These are phyloP conservation scores for Phenacoccus solenopsis DNA, from an alignment of 1,140 invertebrate genomes.

Conservation along the genomic window DNA sequence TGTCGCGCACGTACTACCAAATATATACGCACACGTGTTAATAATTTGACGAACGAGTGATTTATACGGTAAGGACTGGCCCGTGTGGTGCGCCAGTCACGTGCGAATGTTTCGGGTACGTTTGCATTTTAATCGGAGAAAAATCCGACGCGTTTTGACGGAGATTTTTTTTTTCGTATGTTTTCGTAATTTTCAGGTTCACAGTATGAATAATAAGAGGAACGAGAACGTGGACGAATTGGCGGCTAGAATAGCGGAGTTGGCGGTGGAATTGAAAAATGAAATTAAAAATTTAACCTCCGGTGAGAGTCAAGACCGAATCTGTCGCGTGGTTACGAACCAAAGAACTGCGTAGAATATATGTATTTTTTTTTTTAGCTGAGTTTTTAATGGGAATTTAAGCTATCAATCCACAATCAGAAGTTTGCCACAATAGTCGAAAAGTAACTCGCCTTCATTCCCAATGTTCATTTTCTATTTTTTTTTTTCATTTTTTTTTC, in stretches of 20 bases:
- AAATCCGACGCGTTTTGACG: too few relatives aligned
- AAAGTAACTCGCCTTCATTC: too few relatives aligned
- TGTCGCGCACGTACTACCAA: too few relatives aligned
- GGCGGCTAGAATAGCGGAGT: not conserved
- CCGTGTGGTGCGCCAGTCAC: not conserved
- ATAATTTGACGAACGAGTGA: not conserved
- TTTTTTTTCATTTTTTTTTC: too few relatives aligned
- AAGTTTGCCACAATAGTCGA: too few relatives aligned
- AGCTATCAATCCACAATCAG: too few relatives aligned
- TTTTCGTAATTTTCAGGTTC: not conserved
- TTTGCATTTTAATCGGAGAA: too few relatives aligned
- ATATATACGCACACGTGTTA: not conserved
- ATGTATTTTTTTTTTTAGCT: too few relatives aligned
- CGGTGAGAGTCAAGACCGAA: not conserved
- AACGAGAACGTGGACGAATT: slow-evolving; percentile 4
- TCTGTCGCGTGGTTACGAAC: not conserved
- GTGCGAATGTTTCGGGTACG: not conserved
- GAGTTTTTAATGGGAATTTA: too few relatives aligned
- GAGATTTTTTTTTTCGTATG: not conserved
- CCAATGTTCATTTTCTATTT: too few relatives aligned
- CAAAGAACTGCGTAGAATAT: too few relatives aligned
- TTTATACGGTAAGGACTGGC: too few relatives aligned
- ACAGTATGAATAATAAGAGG: not conserved
- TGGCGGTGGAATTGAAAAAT: not conserved
- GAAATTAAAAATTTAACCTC: slow-evolving; percentile 8